These are phyloP conservation scores for Bubo scandiacus DNA, from an alignment of 2,113 vertebrate genomes.

Conservation along the genomic window DNA sequence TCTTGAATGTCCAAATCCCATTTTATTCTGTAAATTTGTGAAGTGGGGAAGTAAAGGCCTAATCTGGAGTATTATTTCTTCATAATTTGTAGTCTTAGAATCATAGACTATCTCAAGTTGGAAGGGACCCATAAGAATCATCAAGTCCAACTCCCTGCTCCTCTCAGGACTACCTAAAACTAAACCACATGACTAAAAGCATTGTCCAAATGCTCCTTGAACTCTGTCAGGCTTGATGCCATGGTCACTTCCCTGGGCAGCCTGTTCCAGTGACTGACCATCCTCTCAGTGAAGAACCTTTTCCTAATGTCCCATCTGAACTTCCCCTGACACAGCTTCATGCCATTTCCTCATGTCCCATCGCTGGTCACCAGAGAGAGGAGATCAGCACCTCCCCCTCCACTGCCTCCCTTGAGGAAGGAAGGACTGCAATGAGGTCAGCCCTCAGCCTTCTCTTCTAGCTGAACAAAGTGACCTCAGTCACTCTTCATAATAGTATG, in stretches of 20 bases:
- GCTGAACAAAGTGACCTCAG: neutral
- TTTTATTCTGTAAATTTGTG: neutral
- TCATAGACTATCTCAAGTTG: neutral
- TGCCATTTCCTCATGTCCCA: neutral
- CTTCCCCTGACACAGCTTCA: neutral
- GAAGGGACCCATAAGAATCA: neutral
- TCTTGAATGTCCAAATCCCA: neutral
- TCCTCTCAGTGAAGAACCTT: neutral
- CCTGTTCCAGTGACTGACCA: neutral
- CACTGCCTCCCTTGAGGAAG: neutral
- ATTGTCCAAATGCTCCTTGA: accelerated
- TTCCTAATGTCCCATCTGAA: neutral
- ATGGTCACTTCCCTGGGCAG: neutral
- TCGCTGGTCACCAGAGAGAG: neutral
- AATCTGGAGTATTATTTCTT: neutral
- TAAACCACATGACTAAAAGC: neutral
- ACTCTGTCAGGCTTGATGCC: neutral
- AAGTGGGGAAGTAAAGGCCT: neutral
- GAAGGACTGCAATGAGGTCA: neutral
- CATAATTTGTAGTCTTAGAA: neutral
- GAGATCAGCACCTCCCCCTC: neutral
- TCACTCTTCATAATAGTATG: neutral
- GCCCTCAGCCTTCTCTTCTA: neutral
- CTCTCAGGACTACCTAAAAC: neutral
- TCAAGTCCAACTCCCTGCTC: neutral